These are phyloP conservation scores for Chaetodon trifasciatus DNA, from an alignment of 2,797 vertebrate species.

Conservation along the genomic window DNA sequence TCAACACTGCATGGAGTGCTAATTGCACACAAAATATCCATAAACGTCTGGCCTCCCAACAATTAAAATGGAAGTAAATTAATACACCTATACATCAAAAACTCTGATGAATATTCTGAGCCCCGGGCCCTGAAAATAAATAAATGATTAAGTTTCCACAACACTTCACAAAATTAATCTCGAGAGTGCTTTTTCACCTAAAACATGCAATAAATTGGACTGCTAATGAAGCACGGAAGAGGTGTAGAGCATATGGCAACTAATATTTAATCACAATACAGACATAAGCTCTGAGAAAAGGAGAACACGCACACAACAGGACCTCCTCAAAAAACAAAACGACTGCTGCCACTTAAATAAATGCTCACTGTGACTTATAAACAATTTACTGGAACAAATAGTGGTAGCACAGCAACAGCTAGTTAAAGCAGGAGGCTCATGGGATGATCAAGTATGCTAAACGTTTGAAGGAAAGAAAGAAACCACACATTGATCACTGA, in stretches of 20 bases:
- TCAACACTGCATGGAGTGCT: slow-evolving; percentile 59
- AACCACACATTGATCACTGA: not conserved
- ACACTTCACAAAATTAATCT: slow-evolving; percentile 67
- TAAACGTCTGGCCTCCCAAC: slow-evolving; percentile 73
- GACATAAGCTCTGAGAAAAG: slow-evolving; percentile 1
- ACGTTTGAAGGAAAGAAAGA: not conserved
- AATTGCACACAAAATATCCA: slow-evolving; percentile 81
- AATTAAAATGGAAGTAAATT: slow-evolving; percentile 69
- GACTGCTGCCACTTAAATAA: slow-evolving; percentile 8
- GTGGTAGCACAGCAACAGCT: not conserved
- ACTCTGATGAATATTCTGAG: slow-evolving; percentile 74
- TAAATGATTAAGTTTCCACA: slow-evolving; percentile 76
- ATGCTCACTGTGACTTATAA: not conserved
- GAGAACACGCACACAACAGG: not conserved
- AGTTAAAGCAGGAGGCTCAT: not conserved
- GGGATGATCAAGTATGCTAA: not conserved
- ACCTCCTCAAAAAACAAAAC: not conserved
- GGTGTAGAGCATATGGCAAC: slow-evolving; percentile 41
- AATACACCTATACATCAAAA: slow-evolving; percentile 79
- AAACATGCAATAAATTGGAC: slow-evolving; percentile 61
- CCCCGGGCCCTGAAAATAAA: slow-evolving; percentile 71
- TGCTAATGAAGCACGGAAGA: slow-evolving; percentile 58
- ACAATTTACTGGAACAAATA: slow-evolving; percentile 9
- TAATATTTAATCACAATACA: slow-evolving; percentile 50
- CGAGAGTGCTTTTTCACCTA: slow-evolving; percentile 58